Base-by-base conservation (phyloP, 1,140 invertebrate species). In the Melanaphis sacchari region DNA sequence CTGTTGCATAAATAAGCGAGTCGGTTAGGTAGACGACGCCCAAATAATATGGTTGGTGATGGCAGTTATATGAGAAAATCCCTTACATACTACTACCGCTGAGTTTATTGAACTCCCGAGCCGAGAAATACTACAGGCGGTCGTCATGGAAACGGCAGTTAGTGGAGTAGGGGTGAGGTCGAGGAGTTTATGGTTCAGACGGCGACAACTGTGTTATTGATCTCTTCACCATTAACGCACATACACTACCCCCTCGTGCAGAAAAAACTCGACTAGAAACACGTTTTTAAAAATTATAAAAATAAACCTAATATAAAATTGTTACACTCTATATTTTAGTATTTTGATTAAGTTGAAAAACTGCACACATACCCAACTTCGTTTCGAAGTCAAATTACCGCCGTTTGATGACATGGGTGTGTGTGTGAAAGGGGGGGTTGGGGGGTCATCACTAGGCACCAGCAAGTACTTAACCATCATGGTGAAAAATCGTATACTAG, bases 131-230 rank as follows among this genome's bases (percentile, higher is more conserved):
- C 81, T 26, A 93, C 81, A 93, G 81, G 41, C 91, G 91, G 91
- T 93, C 24, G 91, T 82, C 81, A 93, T 93, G 49, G 81, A 21
- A 9, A 93, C 90, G 43, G 6, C 36, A 36, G 11, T 18, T 76
- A 31, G 24, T 38, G 76, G 40, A n/a, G 66, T 52, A 36, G 91
- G 54, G n/a, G 21, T 22, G 91, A 36, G 59, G 59, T 9, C 38
- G 91, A 52, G 46, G 76, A 85, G 91, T 85, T 93, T 93, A 93
- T 93, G 66, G 91, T 93, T 84, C 81, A 93, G 91, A 93, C 91
- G 91, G 91, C 91, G 91, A 93, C 91, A 93, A 93, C 91, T 85
- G 91, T 93, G 91, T 85, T 93, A 93, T 93, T 93, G 91, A 93
- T 93, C 91, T 93, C 91, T 92, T 93, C 91, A 59, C 91, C 91